Evolutionary conservation across 1,140 invertebrate species (phyloP), one percentile per base, ranked within the genome.

Genomic region (Pseudoatta argentina): DNA sequence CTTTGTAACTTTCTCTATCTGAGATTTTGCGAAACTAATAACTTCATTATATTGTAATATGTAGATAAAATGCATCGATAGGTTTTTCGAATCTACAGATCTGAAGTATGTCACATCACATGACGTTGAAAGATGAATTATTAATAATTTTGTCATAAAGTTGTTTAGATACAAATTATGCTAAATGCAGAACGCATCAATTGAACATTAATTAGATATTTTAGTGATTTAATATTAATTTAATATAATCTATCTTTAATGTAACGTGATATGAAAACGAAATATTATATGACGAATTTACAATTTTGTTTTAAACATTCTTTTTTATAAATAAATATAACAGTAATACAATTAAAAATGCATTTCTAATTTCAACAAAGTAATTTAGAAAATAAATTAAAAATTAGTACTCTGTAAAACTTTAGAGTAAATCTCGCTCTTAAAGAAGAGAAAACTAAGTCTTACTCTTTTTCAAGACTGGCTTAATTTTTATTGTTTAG

Each of bases 121-220:
- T 30, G 34, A 39, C 34, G 34, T 39, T 67, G 30, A 18, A 18
- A 44, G 30, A 21, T 3, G 1, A 44, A 59, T 72, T 14, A 44
- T 82, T 21, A 6, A 57, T 57, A 30, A 27, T 30, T 3, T 72
- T 48, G 57, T 61, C 18, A 7, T 39, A n/a, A 61, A 34, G 10
- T 12, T 39, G 8, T 27, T 24, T 4, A 34, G n/a, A 16, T 12
- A 24, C 39, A 79, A 64, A 64, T 12, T 14, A 53, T 55, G 51
- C 24, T 76, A 77, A 44, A 76, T 34, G 14, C 30, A 71, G 44
- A 6, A 14, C 7, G 30, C 12, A 27, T 75, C 6, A 3, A 57
- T n/a, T 44, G 14, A 67, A 67, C n/a, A 67, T 39, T 12, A 67
- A 34, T 57, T 73, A 27, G 24, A 55, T n/a, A 67, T 67, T 67